Percentiles rank a stretch among this genome's conserved stretches.
phyloP scores from a whole-genome alignment of 2,888 invertebrate species.

The Chironomus tentans region DNA sequence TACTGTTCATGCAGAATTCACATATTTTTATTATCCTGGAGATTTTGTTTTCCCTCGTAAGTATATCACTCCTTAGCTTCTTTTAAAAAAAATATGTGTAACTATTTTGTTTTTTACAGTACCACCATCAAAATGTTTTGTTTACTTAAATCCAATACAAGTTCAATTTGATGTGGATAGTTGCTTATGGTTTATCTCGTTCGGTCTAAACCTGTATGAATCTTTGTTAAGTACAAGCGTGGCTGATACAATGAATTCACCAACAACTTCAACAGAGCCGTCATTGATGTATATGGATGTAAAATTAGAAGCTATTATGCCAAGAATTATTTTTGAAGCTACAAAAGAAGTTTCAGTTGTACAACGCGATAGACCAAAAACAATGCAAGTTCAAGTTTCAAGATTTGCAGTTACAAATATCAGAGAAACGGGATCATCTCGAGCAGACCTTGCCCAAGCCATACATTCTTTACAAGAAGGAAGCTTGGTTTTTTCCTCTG shows the following conservation, averaged over 20 bases:
- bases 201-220: conserved; percentile 77
- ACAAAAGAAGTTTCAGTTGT: conserved; percentile 58
- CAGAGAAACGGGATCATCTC: conserved; percentile 49
- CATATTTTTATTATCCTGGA: conserved; percentile 92
- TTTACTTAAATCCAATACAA: conserved; percentile 83
- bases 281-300: conserved; percentile 64
- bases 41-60: conserved; percentile 80
- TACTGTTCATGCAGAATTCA: conserved; percentile 90
- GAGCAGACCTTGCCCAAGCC: conserved; percentile 71
- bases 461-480: conserved; percentile 68
- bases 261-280: conserved; percentile 34
- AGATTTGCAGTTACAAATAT: conserved; percentile 57
- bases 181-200: conserved; percentile 88
- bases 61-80: too few relatives aligned
- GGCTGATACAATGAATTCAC: conserved; percentile 31
- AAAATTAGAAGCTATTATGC: conserved; percentile 86
- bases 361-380: conserved; percentile 79
- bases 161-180: conserved; percentile 81
- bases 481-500: conserved; percentile 62
- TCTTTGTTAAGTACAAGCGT: conserved; percentile 51
- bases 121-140: conserved; percentile 86
- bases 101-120: conserved; percentile 48
- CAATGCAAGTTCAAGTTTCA: conserved; percentile 56
- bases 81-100: too few relatives aligned
- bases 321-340: conserved; percentile 69